Evolutionary conservation across 2,888 invertebrate species (phyloP).

Genomic region (Drosophila picticornis): DNA sequence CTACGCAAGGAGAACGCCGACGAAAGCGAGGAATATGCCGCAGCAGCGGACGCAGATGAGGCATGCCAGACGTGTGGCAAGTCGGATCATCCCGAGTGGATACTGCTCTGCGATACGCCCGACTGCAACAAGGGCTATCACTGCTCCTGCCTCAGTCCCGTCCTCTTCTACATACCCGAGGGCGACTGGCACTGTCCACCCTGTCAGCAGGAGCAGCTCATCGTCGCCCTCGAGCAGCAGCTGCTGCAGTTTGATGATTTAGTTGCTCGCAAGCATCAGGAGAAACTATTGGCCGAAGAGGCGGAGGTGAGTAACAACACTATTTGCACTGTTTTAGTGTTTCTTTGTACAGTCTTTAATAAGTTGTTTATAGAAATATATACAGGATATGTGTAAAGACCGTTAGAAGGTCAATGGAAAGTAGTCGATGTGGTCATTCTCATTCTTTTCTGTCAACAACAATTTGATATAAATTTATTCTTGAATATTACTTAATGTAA

Average conservation of each 20-base stretch:
- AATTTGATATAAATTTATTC: too few relatives aligned
- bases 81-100: conserved; percentile 98
- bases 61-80: conserved; percentile 96
- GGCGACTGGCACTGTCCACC: conserved; percentile 99
- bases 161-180: conserved; percentile 96
- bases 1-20: conserved; percentile 90
- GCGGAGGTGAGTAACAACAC: conserved; percentile 50
- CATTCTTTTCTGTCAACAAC: too few relatives aligned
- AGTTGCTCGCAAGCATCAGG: conserved; percentile 86
- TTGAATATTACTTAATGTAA: neutral
- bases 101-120: conserved; percentile 94
- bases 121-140: conserved; percentile 98
- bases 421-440: too few relatives aligned
- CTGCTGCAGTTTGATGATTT: conserved; percentile 92
- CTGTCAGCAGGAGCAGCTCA: conserved; percentile 95
- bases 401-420: neutral
- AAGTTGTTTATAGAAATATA: neutral
- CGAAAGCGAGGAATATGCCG: conserved; percentile 63
- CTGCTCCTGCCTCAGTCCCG: conserved; percentile 96
- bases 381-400: neutral
- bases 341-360: too few relatives aligned
- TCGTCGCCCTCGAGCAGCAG: conserved; percentile 90
- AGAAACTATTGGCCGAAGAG: conserved; percentile 72
- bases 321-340: neutral
- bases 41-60: conserved; percentile 87